These are phyloP conservation scores for Chironomus tepperi DNA, from an alignment of 1,140 invertebrate genomes.

Conservation along the genomic window DNA sequence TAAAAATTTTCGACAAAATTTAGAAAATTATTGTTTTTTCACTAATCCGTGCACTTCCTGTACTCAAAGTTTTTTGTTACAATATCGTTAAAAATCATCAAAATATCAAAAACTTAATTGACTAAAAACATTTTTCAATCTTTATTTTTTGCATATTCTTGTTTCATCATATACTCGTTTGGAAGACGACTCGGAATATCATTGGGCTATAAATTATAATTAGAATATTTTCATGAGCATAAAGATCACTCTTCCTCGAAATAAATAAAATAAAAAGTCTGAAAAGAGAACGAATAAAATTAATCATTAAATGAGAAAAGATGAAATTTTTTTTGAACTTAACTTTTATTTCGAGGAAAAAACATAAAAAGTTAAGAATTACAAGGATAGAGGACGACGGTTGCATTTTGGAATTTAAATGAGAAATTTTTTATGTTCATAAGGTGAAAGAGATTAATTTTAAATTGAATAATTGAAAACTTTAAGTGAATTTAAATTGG, in stretches of 20 bases:
- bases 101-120: neutral
- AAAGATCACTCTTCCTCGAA: neutral
- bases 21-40: too few species aligned
- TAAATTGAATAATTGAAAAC: too few species aligned
- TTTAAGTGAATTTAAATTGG: too few species aligned
- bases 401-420: too few species aligned
- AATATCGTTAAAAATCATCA: too few species aligned
- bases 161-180: slow-evolving; percentile 2
- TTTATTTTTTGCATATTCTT: neutral
- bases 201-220: slow-evolving; percentile 17
- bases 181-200: neutral
- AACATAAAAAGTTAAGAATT: neutral
- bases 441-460: too few species aligned
- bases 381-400: neutral
- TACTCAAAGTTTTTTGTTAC: too few species aligned
- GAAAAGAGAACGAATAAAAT: neutral
- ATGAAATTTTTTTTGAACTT: neutral
- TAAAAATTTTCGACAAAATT: too few species aligned
- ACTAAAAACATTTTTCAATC: too few species aligned
- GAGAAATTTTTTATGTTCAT: too few species aligned
- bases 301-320: neutral
- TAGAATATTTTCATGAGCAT: slow-evolving; percentile 1
- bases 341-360: neutral
- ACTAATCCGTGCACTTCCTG: too few species aligned
- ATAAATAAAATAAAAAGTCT: neutral